Evolutionary conservation across 2,888 invertebrate species (phyloP).

Genomic region (Monoplex corrugatus): DNA sequence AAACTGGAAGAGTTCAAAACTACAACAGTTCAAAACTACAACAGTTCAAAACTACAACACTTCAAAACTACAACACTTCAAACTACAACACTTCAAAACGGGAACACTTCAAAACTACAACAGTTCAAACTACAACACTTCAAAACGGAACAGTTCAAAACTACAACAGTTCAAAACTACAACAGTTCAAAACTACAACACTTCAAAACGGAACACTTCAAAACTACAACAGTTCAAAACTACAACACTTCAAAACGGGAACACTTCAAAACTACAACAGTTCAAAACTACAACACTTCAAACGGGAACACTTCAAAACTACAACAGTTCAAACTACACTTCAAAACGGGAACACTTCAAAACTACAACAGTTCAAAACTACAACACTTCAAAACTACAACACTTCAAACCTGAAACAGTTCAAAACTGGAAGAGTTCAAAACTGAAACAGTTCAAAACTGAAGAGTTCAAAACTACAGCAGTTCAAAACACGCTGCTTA

Average conservation of each 20-base stretch:
- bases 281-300: too few relatives aligned
- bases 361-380: background rate
- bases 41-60: too few relatives aligned
- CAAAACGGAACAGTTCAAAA: too few relatives aligned
- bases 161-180: too few relatives aligned
- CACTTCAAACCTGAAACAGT: background rate
- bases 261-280: too few relatives aligned
- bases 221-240: too few relatives aligned
- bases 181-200: too few relatives aligned
- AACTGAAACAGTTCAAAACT: slow-evolving; percentile 1
- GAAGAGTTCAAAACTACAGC: background rate
- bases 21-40: background rate
- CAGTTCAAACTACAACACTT: background rate
- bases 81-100: background rate
- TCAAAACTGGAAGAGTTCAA: too few relatives aligned
- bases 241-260: too few relatives aligned
- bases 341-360: too few relatives aligned
- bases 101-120: background rate
- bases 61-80: background rate
- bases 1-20: too few relatives aligned
- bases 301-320: background rate
- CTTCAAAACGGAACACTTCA: too few relatives aligned
- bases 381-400: background rate
- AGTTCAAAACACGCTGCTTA: background rate
- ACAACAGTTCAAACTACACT: background rate